Evolutionary conservation across 2,113 vertebrate species (phyloP), one percentile per base, ranked within the genome.

Genomic region (Oceanites oceanicus): DNA sequence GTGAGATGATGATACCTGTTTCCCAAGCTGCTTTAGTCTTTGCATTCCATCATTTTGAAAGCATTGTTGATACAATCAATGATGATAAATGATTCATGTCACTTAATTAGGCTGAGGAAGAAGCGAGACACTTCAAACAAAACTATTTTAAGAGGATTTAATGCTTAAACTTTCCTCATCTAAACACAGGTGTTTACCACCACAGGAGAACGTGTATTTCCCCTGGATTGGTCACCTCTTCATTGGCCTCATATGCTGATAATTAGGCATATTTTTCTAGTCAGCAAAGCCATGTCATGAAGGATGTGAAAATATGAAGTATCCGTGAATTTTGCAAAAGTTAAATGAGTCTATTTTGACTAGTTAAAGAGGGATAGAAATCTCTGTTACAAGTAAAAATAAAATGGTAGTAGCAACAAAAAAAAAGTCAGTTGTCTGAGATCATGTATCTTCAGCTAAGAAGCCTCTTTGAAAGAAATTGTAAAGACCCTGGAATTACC

Each of bases 31-130:
- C 88, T 95, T 85, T 52, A 92, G 61, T 93, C 85, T 59, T 90
- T 38, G 62, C 84, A 76, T 92, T 98, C 71, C 83, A 97, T 97
- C 94, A 95, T 95, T 96, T 94, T 95, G 92, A 96, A 94, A 92
- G 72, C 50, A 80, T 19, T 94, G 67, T 95, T 97, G 95, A 91
- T 97, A 86, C 25, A 95, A 96, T 97, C 92, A 86, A 95, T 93
- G 88, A 95, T 92, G 94, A 97, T 93, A 97, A 97, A 97, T 97
- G 93, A 95, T 96, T 93, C 79, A 89, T 90, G 83, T 96, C 67
- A 93, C 86, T 81, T 95, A 96, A 97, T 94, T 92, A 94, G 32
- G 42, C 5, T 30, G 22, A 81, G 36, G 27, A 94, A 87, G 80
- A 92, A 91, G 19, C 81, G 36, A 96, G 30, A 86, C 58, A 63